Evolutionary conservation across 1,140 invertebrate genomes (phyloP), one percentile per base, ranked within the genome.

Genomic region (Drosophila mauritiana): DNA sequence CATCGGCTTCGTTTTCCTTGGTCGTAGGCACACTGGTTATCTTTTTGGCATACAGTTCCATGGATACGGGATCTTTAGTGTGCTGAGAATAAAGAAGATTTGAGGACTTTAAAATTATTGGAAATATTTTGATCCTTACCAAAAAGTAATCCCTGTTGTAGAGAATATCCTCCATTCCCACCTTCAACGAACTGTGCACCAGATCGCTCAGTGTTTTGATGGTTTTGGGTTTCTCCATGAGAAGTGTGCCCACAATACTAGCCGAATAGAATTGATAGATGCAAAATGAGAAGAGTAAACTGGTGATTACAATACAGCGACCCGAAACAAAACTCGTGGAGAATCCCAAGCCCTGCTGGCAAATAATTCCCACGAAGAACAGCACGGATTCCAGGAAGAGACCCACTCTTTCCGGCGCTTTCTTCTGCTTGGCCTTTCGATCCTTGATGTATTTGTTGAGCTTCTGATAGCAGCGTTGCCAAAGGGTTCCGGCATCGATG

Each of bases 211-310:
- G 34, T 0, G 93, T 95, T 39, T 93, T 94, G 5, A 96, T 95
- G 7, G 93, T 94, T 56, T 93, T 94, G 0, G 94, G 94, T 31
- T 95, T 94, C 53, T 95, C 94, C 64, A 95, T 94, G 20, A 96
- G 91, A n/a, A 96, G 89, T 1, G 94, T 95, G 7, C 95, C 95
- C 1, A 96, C 95, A 61, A 97, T 95, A 65, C 94, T 95, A 0
- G 95, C 96, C 20, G 95, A 96, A 85, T 96, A 96, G 77, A 95
- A 96, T 82, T 96, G 95, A 90, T 94, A 95, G 11, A 96, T 83
- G 17, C 94, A 92, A 53, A 95, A 85, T 0, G 94, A 93, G 92
- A 95, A 95, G 0, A 96, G 49, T 56, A 96, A 94, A 8, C 95
- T 93, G 0, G 94, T 94, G 15, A 95, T 93, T 2, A 94, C 94